Evolutionary conservation across 2,888 invertebrate species (phyloP).

Genomic region (Chrysina gloriosa): DNA sequence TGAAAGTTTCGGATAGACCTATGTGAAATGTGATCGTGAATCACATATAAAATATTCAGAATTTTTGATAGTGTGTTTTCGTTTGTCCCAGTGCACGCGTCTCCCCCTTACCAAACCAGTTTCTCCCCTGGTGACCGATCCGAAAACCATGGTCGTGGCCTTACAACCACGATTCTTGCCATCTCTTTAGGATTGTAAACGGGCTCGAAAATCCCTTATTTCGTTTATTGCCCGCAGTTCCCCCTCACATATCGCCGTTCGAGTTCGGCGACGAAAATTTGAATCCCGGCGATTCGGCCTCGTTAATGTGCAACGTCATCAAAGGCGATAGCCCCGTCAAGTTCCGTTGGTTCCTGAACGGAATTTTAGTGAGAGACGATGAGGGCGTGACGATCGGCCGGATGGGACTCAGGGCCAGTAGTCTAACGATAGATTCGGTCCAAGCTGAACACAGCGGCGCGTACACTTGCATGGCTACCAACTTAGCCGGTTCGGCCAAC

Average conservation of each 20-base stretch:
- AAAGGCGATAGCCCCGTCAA: constrained; percentile 84
- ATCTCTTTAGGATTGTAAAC: too few relatives aligned
- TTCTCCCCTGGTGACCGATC: too few relatives aligned
- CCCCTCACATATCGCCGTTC: constrained; percentile 77
- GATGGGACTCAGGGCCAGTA: constrained; percentile 75
- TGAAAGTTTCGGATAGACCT: too few relatives aligned
- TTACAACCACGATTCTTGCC: too few relatives aligned
- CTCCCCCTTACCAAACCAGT: too few relatives aligned
- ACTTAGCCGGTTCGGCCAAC: constrained; percentile 75
- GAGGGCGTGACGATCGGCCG: constrained; percentile 70
- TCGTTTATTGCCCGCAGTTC: too few relatives aligned
- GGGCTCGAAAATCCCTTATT: too few relatives aligned
- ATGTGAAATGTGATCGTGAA: too few relatives aligned
- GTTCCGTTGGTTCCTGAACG: constrained; percentile 74
- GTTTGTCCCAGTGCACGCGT: too few relatives aligned
- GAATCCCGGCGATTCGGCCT: constrained; percentile 80
- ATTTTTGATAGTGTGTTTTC: too few relatives aligned
- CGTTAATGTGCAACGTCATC: constrained; percentile 77
- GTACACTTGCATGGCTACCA: constrained; percentile 78
- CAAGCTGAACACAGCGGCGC: constrained; percentile 77
- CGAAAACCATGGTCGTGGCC: too few relatives aligned
- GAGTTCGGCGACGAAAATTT: constrained; percentile 76
- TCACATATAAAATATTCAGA: too few relatives aligned
- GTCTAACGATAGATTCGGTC: constrained; percentile 78
- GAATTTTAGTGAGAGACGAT: constrained; percentile 61